phyloP scores from a whole-genome alignment of 2,113 vertebrate genomes.

The Syrmaticus mikado region DNA sequence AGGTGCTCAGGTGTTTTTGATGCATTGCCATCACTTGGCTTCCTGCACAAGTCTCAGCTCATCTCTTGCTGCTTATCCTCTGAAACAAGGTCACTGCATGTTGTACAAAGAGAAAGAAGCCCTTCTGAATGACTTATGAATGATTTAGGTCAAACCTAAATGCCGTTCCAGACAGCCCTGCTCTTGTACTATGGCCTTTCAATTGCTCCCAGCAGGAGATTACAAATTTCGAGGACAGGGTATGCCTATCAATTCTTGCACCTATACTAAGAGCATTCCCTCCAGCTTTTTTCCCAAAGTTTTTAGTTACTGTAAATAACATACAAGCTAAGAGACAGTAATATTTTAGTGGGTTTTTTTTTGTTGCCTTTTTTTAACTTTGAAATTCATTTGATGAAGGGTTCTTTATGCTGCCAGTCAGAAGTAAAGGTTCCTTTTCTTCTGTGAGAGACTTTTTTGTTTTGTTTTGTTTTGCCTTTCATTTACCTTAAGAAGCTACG shows the following conservation, averaged over 20 bases:
- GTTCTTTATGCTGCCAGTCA: not conserved
- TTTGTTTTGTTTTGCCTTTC: not conserved
- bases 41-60: not conserved
- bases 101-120: not conserved
- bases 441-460: fast-evolving
- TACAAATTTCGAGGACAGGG: not conserved
- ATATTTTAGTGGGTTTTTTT: not conserved
- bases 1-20: not conserved
- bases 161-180: not conserved
- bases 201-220: not conserved
- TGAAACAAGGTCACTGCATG: not conserved
- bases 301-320: not conserved
- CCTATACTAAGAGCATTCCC: not conserved
- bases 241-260: not conserved
- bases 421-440: not conserved
- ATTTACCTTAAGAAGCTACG: not conserved
- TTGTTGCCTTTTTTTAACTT: not conserved
- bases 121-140: not conserved
- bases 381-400: not conserved
- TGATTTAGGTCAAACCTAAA: not conserved
- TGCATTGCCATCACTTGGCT: not conserved
- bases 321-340: not conserved
- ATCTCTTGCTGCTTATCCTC: not conserved
- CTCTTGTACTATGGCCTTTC: not conserved
- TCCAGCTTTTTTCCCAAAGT: not conserved